Base-by-base conservation (phyloP, 1,140 invertebrate genomes). In the Zaprionus taronus region DNA sequence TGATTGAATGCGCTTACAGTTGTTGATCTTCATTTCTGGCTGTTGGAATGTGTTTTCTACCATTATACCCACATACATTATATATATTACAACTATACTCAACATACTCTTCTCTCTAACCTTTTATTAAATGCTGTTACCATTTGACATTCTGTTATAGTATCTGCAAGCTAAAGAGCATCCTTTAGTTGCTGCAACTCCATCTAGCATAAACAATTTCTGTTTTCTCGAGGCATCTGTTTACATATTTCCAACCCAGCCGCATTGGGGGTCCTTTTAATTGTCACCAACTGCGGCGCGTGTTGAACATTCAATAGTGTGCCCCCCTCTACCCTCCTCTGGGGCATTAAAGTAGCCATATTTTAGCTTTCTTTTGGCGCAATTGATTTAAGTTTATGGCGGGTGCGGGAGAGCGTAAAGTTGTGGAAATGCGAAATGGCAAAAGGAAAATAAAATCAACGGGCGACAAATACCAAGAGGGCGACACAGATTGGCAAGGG, bases 371-470 rank as follows among this genome's bases (percentile, higher is more conserved):
- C n/a, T 38, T 28, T 55, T 60, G 51, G 56, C 56, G 65, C 75
- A 79, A 77, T 86, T 86, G 80, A 79, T 79, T 82, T 69, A 69
- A 77, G 68, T 79, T 85, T 77, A 82, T 86, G 79, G 65, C 71
- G 22, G 47, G 82, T 69, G 74, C 64, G 74, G 60, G 79, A 63
- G 65, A 81, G 81, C 82, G 79, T 75, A 66, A 84, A 84, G 71
- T 84, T 85, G 75, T 72, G 51, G 64, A 74, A 85, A 82, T 72
- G 74, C 61, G 47, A 56, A 77, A 55, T 62, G 47, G 76, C 63
- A 61, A 26, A 79, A 79, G 15, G 55, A 61, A 86, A 80, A 87
- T 80, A 56, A 74, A 85, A 66, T 80, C 66, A 80, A 58, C 70
- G 34, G 77, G 72, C 70, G 41, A 53, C 73, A 60, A n/a, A 47